Conservation (phyloP, 2,113 vertebrate genomes). For the Petrocephalus zakoni region DNA sequence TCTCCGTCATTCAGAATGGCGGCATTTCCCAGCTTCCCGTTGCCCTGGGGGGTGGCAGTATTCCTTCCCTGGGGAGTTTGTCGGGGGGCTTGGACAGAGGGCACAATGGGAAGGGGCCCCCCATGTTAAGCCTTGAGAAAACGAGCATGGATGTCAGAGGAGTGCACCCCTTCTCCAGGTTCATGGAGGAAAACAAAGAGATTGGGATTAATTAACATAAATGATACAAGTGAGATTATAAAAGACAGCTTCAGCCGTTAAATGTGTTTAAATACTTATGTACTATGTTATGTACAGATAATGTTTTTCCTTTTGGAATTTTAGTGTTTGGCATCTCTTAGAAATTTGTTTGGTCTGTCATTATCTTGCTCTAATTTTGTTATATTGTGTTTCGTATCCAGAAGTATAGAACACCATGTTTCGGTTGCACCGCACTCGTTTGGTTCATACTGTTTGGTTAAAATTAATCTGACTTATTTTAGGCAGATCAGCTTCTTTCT, state of each 20-base stretch:
- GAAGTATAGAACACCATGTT: slow-evolving; percentile 64
- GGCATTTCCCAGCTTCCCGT: slow-evolving; percentile 82
- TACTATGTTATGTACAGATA: slow-evolving; percentile 71
- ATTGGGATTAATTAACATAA: slow-evolving; percentile 84
- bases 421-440: slow-evolving; percentile 76
- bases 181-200: slow-evolving; percentile 94
- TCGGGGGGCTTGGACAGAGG: slow-evolving; percentile 76
- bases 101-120: slow-evolving; percentile 66
- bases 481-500: slow-evolving; percentile 51
- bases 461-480: slow-evolving; percentile 64
- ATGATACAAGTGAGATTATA: slow-evolving; percentile 1
- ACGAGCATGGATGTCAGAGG: slow-evolving; percentile 70
- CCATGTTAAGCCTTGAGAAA: slow-evolving; percentile 75
- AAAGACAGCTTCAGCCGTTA: slow-evolving; percentile 37
- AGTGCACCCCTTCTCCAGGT: slow-evolving; percentile 84
- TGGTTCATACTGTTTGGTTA: slow-evolving; percentile 64
- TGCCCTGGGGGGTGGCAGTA: slow-evolving; percentile 72
- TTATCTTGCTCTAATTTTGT: slow-evolving; percentile 55
- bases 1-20: slow-evolving; percentile 96
- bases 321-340: slow-evolving; percentile 71
- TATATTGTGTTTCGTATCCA: slow-evolving; percentile 52
- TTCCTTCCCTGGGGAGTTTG: slow-evolving; percentile 65
- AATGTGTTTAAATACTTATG: slow-evolving; percentile 37
- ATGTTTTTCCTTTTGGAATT: slow-evolving; percentile 65
- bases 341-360: slow-evolving; percentile 55